phyloP scores from a whole-genome alignment of 1,140 invertebrate species.

The Aphis gossypii region DNA sequence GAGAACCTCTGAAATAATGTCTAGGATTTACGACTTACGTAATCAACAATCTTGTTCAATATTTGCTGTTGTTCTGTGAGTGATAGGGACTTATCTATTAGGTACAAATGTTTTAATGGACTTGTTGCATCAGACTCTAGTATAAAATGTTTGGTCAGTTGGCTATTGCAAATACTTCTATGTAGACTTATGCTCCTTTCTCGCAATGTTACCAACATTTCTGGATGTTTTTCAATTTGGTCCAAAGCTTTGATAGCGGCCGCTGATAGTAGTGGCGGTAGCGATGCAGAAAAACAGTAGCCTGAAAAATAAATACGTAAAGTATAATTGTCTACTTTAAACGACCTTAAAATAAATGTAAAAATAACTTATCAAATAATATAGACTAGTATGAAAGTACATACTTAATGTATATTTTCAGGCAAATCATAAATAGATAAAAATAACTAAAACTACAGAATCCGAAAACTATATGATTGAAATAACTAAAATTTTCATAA shows the following conservation, averaged over 20 bases:
- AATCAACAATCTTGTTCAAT: constrained; percentile 53
- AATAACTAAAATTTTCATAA: background rate
- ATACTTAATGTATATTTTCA: no score
- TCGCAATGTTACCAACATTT: constrained; percentile 70
- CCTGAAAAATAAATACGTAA: constrained; percentile 65
- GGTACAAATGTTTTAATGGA: constrained; percentile 82
- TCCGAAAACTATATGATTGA: background rate
- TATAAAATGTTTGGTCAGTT: constrained; percentile 65
- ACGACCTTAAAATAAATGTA: background rate
- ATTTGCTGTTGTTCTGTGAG: constrained; percentile 61
- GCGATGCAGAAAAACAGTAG: constrained; percentile 97
- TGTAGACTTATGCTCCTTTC: constrained; percentile 69
- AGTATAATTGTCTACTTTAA: constrained; percentile 20
- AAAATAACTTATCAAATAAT: background rate
- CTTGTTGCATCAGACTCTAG: constrained; percentile 72
- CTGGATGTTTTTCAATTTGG: constrained; percentile 75
- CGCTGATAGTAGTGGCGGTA: constrained; percentile 88
- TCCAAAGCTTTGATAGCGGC: constrained; percentile 83
- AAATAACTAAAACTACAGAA: background rate
- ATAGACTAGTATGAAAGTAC: background rate
- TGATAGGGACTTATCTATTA: constrained; percentile 66
- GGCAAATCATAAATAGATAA: background rate
- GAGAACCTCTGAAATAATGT: background rate
- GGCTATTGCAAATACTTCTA: constrained; percentile 62
- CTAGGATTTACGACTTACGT: constrained; percentile 50